phyloP scores from a whole-genome alignment of 2,888 invertebrate genomes.

The Melieria crassipennis region DNA sequence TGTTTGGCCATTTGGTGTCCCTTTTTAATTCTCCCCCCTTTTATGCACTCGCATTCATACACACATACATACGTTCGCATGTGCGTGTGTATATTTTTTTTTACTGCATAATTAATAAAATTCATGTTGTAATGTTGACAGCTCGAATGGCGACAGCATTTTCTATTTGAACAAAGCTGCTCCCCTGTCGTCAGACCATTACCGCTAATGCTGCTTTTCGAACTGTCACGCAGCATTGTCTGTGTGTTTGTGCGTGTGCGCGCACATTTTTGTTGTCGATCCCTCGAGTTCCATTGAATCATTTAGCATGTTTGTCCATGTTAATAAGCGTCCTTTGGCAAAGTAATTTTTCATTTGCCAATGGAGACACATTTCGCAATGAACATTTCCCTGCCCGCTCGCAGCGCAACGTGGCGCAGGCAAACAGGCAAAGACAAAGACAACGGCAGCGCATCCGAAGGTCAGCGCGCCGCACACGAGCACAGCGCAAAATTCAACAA shows the following conservation, averaged over 20 bases:
- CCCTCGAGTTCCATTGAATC: constrained; percentile 32
- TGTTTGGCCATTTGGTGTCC: not conserved
- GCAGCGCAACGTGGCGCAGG: no score
- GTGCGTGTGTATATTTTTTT: not conserved
- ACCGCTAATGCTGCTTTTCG: not conserved
- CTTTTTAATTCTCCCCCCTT: no score
- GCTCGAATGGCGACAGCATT: constrained; percentile 11
- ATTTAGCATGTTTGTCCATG: constrained; percentile 26
- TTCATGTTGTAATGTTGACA: constrained; percentile 22
- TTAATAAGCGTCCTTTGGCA: constrained; percentile 26
- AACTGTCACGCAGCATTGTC: not conserved
- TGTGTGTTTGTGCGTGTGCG: not conserved
- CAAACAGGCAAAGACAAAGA: no score
- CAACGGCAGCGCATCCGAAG: no score
- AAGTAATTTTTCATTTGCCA: constrained; percentile 32
- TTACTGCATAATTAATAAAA: constrained; percentile 26
- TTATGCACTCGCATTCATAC: no score
- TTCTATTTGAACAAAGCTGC: not conserved
- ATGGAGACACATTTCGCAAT: not conserved
- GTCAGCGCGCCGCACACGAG: no score
- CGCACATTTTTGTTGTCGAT: constrained; percentile 1
- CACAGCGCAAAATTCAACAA: no score
- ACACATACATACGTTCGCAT: no score
- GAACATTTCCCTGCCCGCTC: no score
- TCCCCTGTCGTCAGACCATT: not conserved